phyloP scores from a whole-genome alignment of 2,113 vertebrate species.

The Caloenas nicobarica region DNA sequence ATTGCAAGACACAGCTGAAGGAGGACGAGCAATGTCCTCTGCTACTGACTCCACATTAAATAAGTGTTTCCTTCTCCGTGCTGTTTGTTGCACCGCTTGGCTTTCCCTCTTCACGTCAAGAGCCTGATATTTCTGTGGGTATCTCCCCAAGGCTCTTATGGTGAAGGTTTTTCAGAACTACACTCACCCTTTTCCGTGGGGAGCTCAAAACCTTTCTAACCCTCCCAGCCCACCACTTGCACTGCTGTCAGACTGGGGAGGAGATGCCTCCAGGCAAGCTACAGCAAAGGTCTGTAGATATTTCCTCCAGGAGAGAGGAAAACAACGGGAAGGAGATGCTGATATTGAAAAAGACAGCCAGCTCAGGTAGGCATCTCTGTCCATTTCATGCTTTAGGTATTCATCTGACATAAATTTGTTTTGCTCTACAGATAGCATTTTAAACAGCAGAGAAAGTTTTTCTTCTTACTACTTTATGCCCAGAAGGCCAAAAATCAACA shows the following conservation, averaged over 20 bases:
- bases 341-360: neutral
- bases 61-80: neutral
- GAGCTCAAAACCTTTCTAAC: neutral
- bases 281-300: neutral
- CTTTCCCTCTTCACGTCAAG: neutral
- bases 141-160: neutral
- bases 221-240: neutral
- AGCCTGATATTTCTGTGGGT: neutral
- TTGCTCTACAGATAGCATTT: neutral
- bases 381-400: neutral
- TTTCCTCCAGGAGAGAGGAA: neutral
- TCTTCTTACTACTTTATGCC: neutral
- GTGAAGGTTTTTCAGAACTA: neutral
- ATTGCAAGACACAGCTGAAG: neutral
- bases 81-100: neutral
- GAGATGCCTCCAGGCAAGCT: neutral
- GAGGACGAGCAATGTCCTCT: neutral
- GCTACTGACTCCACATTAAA: neutral
- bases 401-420: neutral
- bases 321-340: neutral
- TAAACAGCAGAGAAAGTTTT: neutral
- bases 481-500: slow-evolving; percentile 14
- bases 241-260: neutral
- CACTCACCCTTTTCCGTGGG: too few relatives aligned
- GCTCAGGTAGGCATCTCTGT: neutral